phyloP scores from a whole-genome alignment of 2,888 invertebrate species.

The Dascillus cervinus region DNA sequence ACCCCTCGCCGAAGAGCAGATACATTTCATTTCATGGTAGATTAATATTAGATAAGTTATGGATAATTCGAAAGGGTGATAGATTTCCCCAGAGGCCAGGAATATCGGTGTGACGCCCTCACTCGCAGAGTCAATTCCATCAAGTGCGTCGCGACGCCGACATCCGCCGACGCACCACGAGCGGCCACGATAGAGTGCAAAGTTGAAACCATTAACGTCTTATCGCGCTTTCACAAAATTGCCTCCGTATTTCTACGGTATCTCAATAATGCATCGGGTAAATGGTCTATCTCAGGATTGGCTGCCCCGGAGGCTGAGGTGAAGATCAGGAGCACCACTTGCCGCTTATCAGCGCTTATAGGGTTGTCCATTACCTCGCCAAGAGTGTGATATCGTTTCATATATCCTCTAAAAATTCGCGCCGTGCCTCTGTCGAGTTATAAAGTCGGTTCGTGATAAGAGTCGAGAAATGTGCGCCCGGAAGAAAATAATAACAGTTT shows the following conservation, averaged over 20 bases:
- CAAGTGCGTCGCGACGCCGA: slow-evolving; percentile 22
- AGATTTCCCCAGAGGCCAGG: slow-evolving; percentile 40
- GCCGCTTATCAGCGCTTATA: slow-evolving; percentile 25
- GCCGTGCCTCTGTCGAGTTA: no score
- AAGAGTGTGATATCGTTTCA: slow-evolving; percentile 15
- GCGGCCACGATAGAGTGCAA: slow-evolving; percentile 47
- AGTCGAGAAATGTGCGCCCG: slow-evolving; percentile 17
- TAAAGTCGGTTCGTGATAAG: slow-evolving; percentile 16
- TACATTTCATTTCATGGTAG: slow-evolving; percentile 46
- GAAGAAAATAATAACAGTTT: slow-evolving; percentile 16
- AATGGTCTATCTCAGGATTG: slow-evolving; percentile 20
- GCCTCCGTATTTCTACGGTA: slow-evolving; percentile 45
- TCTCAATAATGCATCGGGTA: slow-evolving; percentile 34
- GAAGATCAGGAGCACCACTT: slow-evolving; percentile 24
- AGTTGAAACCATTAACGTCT: slow-evolving; percentile 53
- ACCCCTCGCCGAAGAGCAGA: slow-evolving; percentile 25
- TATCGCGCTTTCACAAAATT: slow-evolving; percentile 45
- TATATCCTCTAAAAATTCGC: slow-evolving; percentile 11
- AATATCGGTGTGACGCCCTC: slow-evolving; percentile 22
- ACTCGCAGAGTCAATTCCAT: slow-evolving; percentile 24
- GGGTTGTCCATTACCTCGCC: slow-evolving; percentile 16
- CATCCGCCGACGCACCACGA: slow-evolving; percentile 19
- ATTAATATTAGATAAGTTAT: slow-evolving; percentile 46
- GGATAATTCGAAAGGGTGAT: slow-evolving; percentile 44
- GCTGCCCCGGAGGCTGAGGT: slow-evolving; percentile 17